phyloP scores from a whole-genome alignment of 2,797 vertebrate species.

The Gymnocypris eckloni region DNA sequence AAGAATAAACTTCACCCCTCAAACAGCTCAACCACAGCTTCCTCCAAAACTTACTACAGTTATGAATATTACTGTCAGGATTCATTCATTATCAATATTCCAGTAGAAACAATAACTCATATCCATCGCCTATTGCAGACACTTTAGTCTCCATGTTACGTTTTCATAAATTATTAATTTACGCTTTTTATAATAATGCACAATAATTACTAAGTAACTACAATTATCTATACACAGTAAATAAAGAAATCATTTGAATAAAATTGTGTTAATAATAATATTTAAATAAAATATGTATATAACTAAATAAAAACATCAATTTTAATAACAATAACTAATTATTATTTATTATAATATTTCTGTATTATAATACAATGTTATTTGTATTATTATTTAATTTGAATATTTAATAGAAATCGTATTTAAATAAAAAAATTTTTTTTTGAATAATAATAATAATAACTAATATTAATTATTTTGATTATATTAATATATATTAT shows the following conservation, averaged over 20 bases:
- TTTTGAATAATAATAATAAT: neutral
- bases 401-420: neutral
- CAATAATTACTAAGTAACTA: too few species aligned
- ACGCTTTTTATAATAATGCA: neutral
- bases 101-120: neutral
- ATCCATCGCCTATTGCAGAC: neutral
- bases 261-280: neutral
- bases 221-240: neutral
- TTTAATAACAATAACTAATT: too few species aligned
- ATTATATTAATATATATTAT: neutral
- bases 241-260: neutral
- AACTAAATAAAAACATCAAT: too few species aligned
- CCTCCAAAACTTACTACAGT: neutral
- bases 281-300: neutral
- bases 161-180: neutral
- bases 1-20: neutral
- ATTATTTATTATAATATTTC: too few species aligned
- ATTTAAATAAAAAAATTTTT: neutral
- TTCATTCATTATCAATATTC: neutral
- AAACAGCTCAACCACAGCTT: neutral
- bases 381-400: neutral
- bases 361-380: too few species aligned
- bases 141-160: neutral
- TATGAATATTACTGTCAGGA: neutral
- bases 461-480: neutral